phyloP scores from a whole-genome alignment of 2,888 invertebrate species.

The Drymonia ruficornis region DNA sequence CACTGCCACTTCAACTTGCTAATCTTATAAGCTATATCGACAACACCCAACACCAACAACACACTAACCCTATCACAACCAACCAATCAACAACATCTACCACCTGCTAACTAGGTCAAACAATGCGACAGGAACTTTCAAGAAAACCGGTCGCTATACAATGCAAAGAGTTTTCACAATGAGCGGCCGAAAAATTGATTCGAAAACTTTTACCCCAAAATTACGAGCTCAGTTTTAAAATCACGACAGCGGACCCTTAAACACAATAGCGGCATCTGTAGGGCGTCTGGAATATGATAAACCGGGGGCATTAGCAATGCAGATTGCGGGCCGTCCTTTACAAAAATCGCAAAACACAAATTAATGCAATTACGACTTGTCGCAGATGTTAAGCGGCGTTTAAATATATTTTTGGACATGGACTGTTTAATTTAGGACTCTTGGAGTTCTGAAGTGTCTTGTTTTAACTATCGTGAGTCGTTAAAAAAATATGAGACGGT shows the following conservation, averaged over 20 bases:
- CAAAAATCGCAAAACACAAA: conserved; percentile 52
- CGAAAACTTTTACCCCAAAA: background rate
- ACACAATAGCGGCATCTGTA: conserved; percentile 49
- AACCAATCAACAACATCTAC: too few relatives aligned
- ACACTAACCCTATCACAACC: background rate
- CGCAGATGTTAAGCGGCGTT: conserved; percentile 39
- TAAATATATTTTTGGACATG: conserved; percentile 16
- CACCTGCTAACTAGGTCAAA: background rate
- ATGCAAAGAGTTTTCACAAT: background rate
- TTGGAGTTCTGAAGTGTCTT: background rate
- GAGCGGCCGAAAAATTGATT: background rate
- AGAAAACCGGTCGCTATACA: background rate
- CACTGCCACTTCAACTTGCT: too few relatives aligned
- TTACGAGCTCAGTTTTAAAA: background rate
- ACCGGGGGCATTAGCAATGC: conserved; percentile 51
- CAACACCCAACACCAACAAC: too few relatives aligned
- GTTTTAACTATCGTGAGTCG: background rate
- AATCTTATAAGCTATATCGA: too few relatives aligned
- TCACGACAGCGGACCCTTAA: conserved; percentile 23
- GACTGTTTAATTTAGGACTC: background rate
- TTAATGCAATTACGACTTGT: conserved; percentile 52
- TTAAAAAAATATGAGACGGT: background rate
- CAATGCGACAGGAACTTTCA: background rate
- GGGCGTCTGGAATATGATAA: conserved; percentile 40
- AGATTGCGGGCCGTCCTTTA: conserved; percentile 43